These are phyloP conservation scores for Acomys russatus DNA, from an alignment of 2,797 vertebrate species.

Conservation along the genomic window DNA sequence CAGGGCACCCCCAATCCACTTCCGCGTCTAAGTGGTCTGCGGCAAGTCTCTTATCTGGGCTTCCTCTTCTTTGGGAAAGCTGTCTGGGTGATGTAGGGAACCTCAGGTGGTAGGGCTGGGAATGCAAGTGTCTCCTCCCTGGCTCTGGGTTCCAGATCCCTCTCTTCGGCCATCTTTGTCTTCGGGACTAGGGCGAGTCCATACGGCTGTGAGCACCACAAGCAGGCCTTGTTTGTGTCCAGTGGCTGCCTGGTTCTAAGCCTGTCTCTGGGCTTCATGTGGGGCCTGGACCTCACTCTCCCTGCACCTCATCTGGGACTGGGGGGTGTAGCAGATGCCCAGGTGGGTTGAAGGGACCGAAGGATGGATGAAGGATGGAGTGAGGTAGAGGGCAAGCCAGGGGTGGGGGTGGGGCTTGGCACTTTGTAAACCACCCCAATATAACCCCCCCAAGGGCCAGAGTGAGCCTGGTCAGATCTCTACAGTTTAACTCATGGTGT, in stretches of 20 bases:
- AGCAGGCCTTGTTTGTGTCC: too few relatives aligned
- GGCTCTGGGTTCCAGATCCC: neutral
- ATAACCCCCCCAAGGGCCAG: too few relatives aligned
- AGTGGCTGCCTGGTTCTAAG: neutral
- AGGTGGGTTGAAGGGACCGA: neutral
- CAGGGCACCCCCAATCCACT: neutral
- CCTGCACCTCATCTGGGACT: neutral
- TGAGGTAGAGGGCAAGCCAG: neutral
- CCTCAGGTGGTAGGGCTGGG: neutral
- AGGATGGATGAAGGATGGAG: fast-evolving
- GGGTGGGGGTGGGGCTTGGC: neutral
- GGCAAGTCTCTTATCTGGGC: neutral
- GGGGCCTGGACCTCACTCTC: neutral
- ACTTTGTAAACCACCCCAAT: neutral
- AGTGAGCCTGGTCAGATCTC: too few relatives aligned
- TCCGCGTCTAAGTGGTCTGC: neutral
- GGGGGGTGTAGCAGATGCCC: fast-evolving
- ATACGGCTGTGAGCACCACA: too few relatives aligned
- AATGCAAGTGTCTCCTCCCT: neutral
- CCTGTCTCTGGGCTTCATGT: neutral
- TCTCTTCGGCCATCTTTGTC: neutral
- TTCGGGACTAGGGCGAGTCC: neutral
- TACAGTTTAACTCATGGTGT: too few relatives aligned
- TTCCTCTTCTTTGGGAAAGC: neutral
- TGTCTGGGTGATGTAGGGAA: neutral